Evolutionary conservation across 1,140 invertebrate genomes (phyloP), one percentile per base, ranked within the genome.

Genomic region (Drepana arcuata): DNA sequence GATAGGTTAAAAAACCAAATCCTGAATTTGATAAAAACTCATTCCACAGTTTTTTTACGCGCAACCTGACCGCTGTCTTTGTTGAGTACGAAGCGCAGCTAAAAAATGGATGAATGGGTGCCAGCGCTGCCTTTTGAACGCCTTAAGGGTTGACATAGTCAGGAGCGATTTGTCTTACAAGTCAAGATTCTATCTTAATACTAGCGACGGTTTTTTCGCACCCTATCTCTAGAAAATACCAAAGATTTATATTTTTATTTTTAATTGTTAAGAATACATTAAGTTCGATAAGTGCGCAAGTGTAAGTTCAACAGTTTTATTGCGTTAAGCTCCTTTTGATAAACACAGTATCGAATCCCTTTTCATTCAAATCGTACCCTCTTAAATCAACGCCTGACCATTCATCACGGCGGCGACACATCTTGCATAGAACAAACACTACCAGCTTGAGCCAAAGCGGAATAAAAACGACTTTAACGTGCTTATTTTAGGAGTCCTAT

Each of bases 81-180:
- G 53, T 71, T 73, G 68, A 73, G n/a, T 68, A 73, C 57, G 65
- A 58, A 61, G 28, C 36, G 30, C 47, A 33, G 18, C 42, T 62
- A 73, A 74, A 77, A 79, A 74, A 73, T 48, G 52, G 48, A 65
- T 71, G 61, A 71, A 73, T 73, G 57, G 51, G 45, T 34, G 34
- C 55, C 26, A 39, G 40, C 54, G 60, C 48, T 50, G 49, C n/a
- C 52, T 52, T 55, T 57, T 58, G 51, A 66, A 57, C 66, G 62
- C 56, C 64, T n/a, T 56, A 65, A 58, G 40, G 54, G 66, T 64
- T 74, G 72, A 77, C 70, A 77, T 58, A 68, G 57, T 70, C 61
- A 56, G 45, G 41, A 57, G 50, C 60, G 60, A 75, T 74, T 79
- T 75, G 71, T 75, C 70, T 74, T 73, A 70, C 62, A 68, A 67